Conservation (phyloP, 2,113 vertebrate genomes). For the Thermophis baileyi region DNA sequence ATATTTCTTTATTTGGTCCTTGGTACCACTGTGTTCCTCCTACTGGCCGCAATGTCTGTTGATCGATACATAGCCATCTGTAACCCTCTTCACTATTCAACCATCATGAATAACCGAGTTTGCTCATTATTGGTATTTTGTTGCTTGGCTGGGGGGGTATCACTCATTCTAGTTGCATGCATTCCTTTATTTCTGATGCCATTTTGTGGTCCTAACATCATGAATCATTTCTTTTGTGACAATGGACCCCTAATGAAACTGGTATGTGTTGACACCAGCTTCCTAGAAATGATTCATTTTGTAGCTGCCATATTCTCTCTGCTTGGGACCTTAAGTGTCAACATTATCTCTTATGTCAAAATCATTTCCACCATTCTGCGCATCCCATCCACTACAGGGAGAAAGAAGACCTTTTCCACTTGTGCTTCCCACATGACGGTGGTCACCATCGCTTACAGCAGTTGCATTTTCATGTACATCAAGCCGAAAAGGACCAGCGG, state of each 20-base stretch:
- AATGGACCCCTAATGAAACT: not conserved
- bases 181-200: conserved; percentile 26
- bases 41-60: not conserved
- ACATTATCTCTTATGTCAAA: not conserved
- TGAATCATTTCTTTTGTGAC: not conserved
- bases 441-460: not conserved
- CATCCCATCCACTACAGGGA: not conserved
- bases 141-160: conserved; percentile 9
- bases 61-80: not conserved
- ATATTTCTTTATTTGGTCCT: conserved; percentile 26
- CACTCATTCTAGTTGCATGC: conserved; percentile 18
- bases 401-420: not conserved
- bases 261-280: not conserved
- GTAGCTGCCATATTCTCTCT: not conserved
- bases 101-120: not conserved
- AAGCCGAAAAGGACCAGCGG: not conserved
- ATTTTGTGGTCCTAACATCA: conserved; percentile 29
- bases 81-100: not conserved
- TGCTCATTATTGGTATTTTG: not conserved
- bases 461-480: not conserved
- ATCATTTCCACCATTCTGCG: not conserved
- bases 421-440: not conserved
- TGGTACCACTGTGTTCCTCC: not conserved
- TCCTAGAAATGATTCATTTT: not conserved
- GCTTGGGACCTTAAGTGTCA: not conserved